Base-by-base conservation (phyloP, 2,113 vertebrate genomes). In the Coregonus clupeaformis region DNA sequence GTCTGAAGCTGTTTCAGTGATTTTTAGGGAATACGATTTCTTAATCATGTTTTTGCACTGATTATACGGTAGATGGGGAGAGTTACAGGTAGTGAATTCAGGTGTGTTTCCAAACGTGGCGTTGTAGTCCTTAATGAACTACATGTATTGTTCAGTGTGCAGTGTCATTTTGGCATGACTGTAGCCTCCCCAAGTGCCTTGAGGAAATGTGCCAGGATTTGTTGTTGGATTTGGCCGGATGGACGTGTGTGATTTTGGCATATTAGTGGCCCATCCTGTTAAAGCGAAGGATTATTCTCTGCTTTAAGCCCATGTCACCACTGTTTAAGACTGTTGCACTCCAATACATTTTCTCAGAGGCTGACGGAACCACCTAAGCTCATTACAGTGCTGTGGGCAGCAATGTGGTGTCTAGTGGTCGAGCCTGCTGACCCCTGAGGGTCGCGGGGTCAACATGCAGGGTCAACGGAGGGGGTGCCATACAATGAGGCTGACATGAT, bases 401-500 rank as follows among this genome's bases (percentile, higher is more conserved):
- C 64, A 81, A 57, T 72, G 49, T 65, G 60, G 62, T 80, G 27
- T 60, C 80, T 63, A 25, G 73, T 18, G 24, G 66, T 77, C 66
- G 70, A 74, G 30, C 78, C 62, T 52, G 52, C 13, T 80, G 72
- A 83, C 73, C 78, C 72, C 6, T 27, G 52, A 25, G 66, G 85
- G 81, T 79, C 75, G 73, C 4, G 18, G 45, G 79, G 71, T 85
- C 80, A 84, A 67, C 11, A 5, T 84, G 57, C 75, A n/a, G 22
- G 76, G 77, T 75, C 71, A 82, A 47, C 59, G 30, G 59, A 71
- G 68, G 78, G 36, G 59, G 42, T 72, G 59, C 72, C 84, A 70
- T 78, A 80, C 75, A 77, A 77, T 59, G 65, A 80, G 75, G 67
- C 78, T 69, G 78, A 78, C 73, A 69, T 78, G 80, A 87, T 79